These are phyloP conservation scores for Athene noctua DNA, from an alignment of 2,113 vertebrate species.

Conservation along the genomic window DNA sequence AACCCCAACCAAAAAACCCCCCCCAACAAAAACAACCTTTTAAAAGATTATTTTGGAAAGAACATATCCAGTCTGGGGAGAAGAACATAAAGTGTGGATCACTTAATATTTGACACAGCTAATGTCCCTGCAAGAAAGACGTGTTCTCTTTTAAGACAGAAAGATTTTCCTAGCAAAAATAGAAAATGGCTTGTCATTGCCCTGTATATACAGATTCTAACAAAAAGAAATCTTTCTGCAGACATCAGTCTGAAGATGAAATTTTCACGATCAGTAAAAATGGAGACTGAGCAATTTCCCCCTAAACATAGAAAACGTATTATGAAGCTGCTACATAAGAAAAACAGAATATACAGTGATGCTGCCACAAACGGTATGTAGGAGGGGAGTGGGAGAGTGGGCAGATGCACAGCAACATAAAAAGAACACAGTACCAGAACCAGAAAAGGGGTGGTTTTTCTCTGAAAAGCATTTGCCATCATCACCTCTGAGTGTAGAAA, in stretches of 20 bases:
- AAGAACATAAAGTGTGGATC: background rate
- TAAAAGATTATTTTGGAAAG: background rate
- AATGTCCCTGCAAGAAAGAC: constrained; percentile 4
- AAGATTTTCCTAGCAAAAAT: background rate
- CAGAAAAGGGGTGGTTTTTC: background rate
- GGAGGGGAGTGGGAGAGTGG: constrained; percentile 46
- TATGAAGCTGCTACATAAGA: background rate
- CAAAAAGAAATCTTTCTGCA: constrained; percentile 25
- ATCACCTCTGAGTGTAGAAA: background rate
- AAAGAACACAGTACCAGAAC: constrained; percentile 19
- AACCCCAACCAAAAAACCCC: too few species aligned
- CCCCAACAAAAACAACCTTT: background rate
- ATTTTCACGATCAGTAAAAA: constrained; percentile 41
- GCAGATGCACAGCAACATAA: constrained; percentile 7
- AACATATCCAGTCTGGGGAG: background rate
- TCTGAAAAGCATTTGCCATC: constrained; percentile 20
- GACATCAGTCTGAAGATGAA: background rate
- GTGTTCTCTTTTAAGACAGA: background rate
- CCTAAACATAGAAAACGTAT: background rate
- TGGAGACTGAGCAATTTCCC: background rate
- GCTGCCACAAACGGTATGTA: background rate
- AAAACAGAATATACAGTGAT: background rate
- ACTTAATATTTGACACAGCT: background rate
- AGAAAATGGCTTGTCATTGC: background rate
- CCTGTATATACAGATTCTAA: background rate